Base-by-base conservation (phyloP, 2,113 vertebrate species). In the Cinclus cinclus region DNA sequence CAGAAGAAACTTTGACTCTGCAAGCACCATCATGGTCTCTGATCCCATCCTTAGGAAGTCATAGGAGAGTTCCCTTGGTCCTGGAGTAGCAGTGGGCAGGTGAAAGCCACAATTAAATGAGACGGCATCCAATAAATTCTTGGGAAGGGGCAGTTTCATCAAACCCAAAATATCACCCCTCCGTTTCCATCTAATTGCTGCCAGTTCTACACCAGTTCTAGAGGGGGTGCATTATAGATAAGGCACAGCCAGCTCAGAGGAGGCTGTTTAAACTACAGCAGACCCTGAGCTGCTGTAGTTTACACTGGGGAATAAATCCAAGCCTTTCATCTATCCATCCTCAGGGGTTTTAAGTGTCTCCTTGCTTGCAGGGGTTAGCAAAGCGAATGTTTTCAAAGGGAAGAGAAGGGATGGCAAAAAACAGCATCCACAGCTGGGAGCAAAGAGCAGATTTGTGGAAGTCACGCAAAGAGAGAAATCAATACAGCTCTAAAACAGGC, bases 401-500 rank as follows among this genome's bases (percentile, higher is more conserved):
- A 92, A 86, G 68, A 0, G 2, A 88, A 94, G 52, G 59, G 87
- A 90, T 71, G 74, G 74, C 1, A 6, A 90, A 95, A 90, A 88
- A 21, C 89, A 89, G 42, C 81, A 88, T 85, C 76, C 82, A 75
- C 28, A 41, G 89, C 86, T 95, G 81, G 82, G 74, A 82, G 83
- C 71, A 86, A 94, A 91, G 95, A 95, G 75, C 87, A 70, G 84
- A 85, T 94, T 96, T 97, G 95, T 96, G 87, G 58, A 90, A 94
- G 77, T 73, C 90, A 94, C 0, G 11, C 59, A 86, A 95, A 87
- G 77, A 84, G 37, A 87, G 71, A 94, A 96, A 96, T 96, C 95
- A 73, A 94, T 96, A 91, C 70, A 65, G 56, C 67, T 95, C 56
- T 91, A 65, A 91, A 92, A 77, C 23, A 58, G 28, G n/a, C 71